Percentiles rank a stretch among this genome's conserved stretches.
These are phyloP conservation scores for Hypanus sabinus DNA, from an alignment of 2,113 vertebrate genomes.

Conservation along the genomic window DNA sequence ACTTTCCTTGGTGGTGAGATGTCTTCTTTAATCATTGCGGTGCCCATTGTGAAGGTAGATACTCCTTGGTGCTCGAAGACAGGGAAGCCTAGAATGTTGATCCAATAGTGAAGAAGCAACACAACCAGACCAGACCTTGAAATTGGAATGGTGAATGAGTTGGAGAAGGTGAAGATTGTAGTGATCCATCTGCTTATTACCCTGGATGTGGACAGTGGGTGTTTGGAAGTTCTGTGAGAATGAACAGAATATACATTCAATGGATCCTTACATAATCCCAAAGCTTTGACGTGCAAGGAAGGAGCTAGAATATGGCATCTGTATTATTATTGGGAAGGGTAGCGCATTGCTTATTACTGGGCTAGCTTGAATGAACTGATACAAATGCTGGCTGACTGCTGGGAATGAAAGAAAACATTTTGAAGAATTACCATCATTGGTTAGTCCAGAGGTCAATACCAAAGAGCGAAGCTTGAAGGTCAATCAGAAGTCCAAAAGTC, in stretches of 20 bases:
- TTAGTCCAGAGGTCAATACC: no score
- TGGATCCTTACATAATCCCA: neutral
- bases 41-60: neutral
- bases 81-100: neutral
- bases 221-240: neutral
- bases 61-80: neutral
- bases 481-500: no score
- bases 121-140: neutral
- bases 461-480: no score
- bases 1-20: neutral
- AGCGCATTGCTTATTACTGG: no score
- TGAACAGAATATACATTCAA: neutral
- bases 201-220: neutral
- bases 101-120: neutral
- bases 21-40: neutral
- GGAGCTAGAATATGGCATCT: neutral
- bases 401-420: no score
- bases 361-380: no score
- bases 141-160: neutral
- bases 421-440: no score
- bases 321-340: no score
- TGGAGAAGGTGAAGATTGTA: neutral
- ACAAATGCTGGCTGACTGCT: no score
- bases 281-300: neutral
- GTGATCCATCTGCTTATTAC: neutral